These are phyloP conservation scores for Dolichotis patagonum DNA, from an alignment of 2,113 vertebrate species.

Conservation along the genomic window DNA sequence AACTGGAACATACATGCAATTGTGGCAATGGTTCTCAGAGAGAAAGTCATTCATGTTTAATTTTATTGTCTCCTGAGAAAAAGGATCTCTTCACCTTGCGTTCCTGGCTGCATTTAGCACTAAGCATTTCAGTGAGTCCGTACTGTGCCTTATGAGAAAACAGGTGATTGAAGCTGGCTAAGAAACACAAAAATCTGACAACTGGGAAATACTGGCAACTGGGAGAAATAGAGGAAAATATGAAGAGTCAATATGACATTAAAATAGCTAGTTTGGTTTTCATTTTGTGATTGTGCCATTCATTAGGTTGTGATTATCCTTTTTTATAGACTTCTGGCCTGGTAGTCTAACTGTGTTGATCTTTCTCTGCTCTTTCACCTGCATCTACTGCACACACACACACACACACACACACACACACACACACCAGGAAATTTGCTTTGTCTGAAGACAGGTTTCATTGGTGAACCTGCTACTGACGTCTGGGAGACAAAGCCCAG, in stretches of 20 bases:
- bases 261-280: neutral
- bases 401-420: fast-evolving
- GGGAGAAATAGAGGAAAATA: neutral
- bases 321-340: neutral
- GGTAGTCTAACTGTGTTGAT: neutral
- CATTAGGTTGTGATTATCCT: neutral
- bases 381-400: neutral
- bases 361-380: fast-evolving
- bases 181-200: neutral
- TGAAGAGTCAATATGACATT: neutral
- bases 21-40: neutral
- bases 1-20: neutral
- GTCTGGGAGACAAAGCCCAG: neutral
- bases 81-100: slow-evolving; percentile 17
- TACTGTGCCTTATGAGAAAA: neutral
- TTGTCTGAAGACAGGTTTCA: neutral
- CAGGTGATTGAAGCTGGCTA: neutral
- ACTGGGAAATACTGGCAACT: slow-evolving; percentile 3
- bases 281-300: neutral
- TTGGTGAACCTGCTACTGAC: neutral
- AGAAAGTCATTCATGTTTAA: neutral
- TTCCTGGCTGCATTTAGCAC: neutral
- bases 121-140: neutral
- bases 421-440: fast-evolving
- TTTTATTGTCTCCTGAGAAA: neutral